Percentiles rank a stretch among this genome's conserved stretches.
phyloP scores from a whole-genome alignment of 2,113 vertebrate genomes.

The Terrapene triunguis region DNA sequence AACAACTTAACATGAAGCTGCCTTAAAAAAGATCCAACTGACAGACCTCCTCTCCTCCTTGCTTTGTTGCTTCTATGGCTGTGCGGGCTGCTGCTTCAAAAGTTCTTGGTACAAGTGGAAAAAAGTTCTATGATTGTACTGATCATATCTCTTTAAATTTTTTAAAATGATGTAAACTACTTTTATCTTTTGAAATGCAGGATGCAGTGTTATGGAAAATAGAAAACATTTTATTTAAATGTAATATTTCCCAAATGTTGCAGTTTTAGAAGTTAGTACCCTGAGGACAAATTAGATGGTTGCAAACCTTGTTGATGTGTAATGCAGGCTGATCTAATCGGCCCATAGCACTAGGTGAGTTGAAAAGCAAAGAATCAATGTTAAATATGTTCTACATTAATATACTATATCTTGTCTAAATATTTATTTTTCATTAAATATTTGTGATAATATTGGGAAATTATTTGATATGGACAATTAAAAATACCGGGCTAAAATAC shows the following conservation, averaged over 20 bases:
- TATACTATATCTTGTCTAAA: constrained; percentile 59
- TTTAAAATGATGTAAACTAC: background rate
- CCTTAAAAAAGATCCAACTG: background rate
- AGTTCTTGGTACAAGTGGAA: background rate
- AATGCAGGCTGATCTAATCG: background rate
- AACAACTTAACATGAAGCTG: rapidly evolving
- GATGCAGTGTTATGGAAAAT: constrained; percentile 6
- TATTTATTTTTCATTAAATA: constrained; percentile 62
- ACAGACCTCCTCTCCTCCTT: rapidly evolving
- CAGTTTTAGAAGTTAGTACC: constrained; percentile 28
- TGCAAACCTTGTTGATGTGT: background rate
- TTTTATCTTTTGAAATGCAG: constrained; percentile 37
- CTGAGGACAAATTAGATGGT: constrained; percentile 6
- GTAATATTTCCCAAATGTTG: constrained; percentile 51
- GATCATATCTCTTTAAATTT: background rate
- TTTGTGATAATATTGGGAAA: constrained; percentile 46
- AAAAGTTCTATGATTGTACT: background rate
- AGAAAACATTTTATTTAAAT: constrained; percentile 39
- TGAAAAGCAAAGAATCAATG: constrained; percentile 64
- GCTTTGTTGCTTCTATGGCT: background rate
- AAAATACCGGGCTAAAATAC: constrained; percentile 32
- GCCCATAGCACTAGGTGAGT: constrained; percentile 10
- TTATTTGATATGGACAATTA: constrained; percentile 27
- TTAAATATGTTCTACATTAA: constrained; percentile 54
- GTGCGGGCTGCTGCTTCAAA: background rate